Percentiles rank a stretch among this genome's conserved stretches.
These are phyloP conservation scores for Pseudobourletiella spinata DNA, from an alignment of 1,140 invertebrate genomes.

Conservation along the genomic window DNA sequence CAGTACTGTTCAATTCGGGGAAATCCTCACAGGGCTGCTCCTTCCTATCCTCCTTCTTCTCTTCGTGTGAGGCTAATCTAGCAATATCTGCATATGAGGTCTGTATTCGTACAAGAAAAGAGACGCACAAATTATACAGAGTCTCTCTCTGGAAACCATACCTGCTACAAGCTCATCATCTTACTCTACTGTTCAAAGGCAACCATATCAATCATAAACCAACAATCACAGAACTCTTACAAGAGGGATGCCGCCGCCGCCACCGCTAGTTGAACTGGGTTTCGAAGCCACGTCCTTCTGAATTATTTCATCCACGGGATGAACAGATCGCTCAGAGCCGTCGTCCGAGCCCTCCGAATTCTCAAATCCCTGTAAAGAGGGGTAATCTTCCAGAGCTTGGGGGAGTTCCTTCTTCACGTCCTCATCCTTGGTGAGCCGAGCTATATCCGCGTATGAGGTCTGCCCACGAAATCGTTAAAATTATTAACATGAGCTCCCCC, in stretches of 20 bases:
- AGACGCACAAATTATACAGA: no score
- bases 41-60: neutral
- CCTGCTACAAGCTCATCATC: no score
- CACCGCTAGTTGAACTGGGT: neutral
- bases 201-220: neutral
- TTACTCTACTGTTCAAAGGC: no score
- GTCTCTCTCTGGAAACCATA: no score
- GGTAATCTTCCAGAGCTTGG: constrained; percentile 1
- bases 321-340: neutral
- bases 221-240: neutral
- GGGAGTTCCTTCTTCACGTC: neutral
- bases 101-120: constrained; percentile 1
- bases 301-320: neutral
- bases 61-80: neutral
- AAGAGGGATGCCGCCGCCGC: neutral
- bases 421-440: constrained; percentile 17
- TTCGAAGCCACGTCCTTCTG: neutral
- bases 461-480: no score
- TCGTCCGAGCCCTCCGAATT: constrained; percentile 4
- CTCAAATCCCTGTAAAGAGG: constrained; percentile 1
- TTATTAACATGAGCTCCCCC: no score
- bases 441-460: constrained; percentile 24
- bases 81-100: constrained; percentile 8
- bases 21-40: neutral
- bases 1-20: neutral